Percentiles rank a stretch among this genome's conserved stretches.
Evolutionary conservation across 2,888 invertebrate genomes (phyloP).

Genomic region (Nezara viridula): DNA sequence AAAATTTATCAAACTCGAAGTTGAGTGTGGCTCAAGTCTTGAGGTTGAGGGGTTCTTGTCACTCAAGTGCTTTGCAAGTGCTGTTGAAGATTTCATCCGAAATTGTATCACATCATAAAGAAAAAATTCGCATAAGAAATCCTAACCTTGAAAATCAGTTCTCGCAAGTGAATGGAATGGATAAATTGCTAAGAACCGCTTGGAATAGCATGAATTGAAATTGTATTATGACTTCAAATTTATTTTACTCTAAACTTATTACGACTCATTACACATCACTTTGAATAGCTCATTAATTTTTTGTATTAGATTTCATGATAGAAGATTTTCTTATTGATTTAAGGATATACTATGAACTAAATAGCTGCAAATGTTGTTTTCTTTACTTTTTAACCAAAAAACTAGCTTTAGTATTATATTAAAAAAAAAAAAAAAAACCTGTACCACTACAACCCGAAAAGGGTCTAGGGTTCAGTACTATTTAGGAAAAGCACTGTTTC

Average conservation of each 20-base stretch:
- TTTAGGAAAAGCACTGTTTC: too few relatives aligned
- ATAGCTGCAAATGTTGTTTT: too few relatives aligned
- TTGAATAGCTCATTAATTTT: background rate
- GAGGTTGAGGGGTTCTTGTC: background rate
- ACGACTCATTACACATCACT: background rate
- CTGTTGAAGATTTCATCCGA: background rate
- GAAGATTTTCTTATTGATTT: too few relatives aligned
- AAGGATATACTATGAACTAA: too few relatives aligned
- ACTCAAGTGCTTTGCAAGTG: background rate
- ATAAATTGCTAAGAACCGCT: background rate
- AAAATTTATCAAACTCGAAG: slow-evolving; percentile 1
- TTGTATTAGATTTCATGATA: too few relatives aligned
- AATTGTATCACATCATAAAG: slow-evolving; percentile 2
- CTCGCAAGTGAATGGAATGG: background rate
- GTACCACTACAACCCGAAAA: too few relatives aligned
- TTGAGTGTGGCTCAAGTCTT: background rate
- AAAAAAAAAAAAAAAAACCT: too few relatives aligned
- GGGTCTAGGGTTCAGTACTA: background rate
- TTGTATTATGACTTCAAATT: background rate
- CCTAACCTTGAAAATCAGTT: background rate
- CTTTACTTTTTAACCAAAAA: too few relatives aligned
- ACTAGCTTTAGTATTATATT: too few relatives aligned
- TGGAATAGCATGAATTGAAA: background rate
- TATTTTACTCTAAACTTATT: background rate
- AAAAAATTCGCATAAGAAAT: background rate